These are phyloP conservation scores for Darevskia mixta DNA, from an alignment of 2,797 vertebrate species.

Conservation along the genomic window DNA sequence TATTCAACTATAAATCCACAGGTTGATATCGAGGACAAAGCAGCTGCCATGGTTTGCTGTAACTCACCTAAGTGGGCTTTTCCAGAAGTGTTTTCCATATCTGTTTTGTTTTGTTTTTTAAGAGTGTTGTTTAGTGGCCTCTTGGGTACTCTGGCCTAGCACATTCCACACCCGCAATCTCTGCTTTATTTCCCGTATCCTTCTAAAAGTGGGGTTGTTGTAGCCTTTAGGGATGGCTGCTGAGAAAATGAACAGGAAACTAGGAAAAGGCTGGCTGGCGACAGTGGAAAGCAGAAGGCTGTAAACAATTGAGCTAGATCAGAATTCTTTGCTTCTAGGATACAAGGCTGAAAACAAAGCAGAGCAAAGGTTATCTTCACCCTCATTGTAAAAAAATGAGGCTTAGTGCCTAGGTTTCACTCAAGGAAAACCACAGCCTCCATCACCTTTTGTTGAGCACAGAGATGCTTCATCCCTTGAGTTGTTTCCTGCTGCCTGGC, in stretches of 20 bases:
- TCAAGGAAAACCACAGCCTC: constrained; percentile 63
- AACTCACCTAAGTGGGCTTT: accelerated
- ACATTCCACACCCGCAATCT: constrained; percentile 38
- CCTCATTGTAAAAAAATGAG: constrained; percentile 59
- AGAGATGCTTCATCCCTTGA: constrained; percentile 52
- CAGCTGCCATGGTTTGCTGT: background rate
- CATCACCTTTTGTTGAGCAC: constrained; percentile 52
- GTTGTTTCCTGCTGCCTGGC: constrained; percentile 73
- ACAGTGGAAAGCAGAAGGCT: constrained; percentile 56
- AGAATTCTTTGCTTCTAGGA: constrained; percentile 68
- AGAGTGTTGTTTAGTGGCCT: background rate
- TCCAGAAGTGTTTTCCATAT: constrained; percentile 24
- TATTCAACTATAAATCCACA: background rate
- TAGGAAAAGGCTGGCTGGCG: constrained; percentile 66
- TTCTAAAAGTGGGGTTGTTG: constrained; percentile 49
- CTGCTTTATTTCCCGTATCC: constrained; percentile 50
- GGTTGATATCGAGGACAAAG: background rate
- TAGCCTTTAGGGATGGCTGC: constrained; percentile 64
- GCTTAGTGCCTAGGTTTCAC: constrained; percentile 56
- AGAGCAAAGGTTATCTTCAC: constrained; percentile 72
- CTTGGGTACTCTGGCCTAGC: constrained; percentile 29
- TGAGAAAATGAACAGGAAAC: constrained; percentile 77
- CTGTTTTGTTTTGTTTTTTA: constrained; percentile 2
- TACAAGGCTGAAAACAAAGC: constrained; percentile 68
- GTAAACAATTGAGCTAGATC: constrained; percentile 72